Evolutionary conservation across 2,888 invertebrate species (phyloP), one percentile per base, ranked within the genome.

Genomic region (Hypena proboscidalis): DNA sequence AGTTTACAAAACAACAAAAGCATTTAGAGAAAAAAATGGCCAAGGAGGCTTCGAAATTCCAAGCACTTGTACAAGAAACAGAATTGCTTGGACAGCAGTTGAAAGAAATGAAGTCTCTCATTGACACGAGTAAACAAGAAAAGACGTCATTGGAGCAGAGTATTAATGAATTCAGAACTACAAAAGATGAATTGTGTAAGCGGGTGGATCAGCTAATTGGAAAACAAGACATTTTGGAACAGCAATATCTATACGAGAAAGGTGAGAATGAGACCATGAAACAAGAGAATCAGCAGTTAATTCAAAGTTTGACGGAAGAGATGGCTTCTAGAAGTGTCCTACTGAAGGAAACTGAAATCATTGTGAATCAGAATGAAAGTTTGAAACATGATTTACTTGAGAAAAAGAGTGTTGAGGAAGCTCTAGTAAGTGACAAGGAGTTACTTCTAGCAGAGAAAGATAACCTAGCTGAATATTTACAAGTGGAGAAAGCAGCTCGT

Each of bases 11-110:
- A 20, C 36, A 36, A 20, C 7, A 20, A 0, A 36, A 27, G 20
- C 25, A 27, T 4, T 6, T 36, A 9, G 27, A 27, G 20, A 36
- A 36, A 14, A 44, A 63, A 29, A 34, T 70, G 25, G 20, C 33
- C n/a, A 54, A 70, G 31, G 62, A 67, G 44, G 50, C 52, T 10
- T 31, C 51, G 30, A 36, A 53, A 7, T 47, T 49, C 7, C 47
- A 47, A 22, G 45, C 21, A 43, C 45, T 58, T 19, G 30, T 52
- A 19, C 58, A 72, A 42, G 63, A 71, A 37, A 77, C 70, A 40
- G 71, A 77, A 45, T 70, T 66, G 50, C 63, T 82, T 3, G 67
- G 67, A 1, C 72, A 75, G 41, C 69, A 78, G 21, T 46, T 77
- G 14, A 42, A 70, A 0, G 77, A 79, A 60, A 78, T 80, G 40